A percentile compares a stretch with the other conserved stretches of the same genome.
Conservation (phyloP, 2,888 invertebrate species). For the Acleris cristana region DNA sequence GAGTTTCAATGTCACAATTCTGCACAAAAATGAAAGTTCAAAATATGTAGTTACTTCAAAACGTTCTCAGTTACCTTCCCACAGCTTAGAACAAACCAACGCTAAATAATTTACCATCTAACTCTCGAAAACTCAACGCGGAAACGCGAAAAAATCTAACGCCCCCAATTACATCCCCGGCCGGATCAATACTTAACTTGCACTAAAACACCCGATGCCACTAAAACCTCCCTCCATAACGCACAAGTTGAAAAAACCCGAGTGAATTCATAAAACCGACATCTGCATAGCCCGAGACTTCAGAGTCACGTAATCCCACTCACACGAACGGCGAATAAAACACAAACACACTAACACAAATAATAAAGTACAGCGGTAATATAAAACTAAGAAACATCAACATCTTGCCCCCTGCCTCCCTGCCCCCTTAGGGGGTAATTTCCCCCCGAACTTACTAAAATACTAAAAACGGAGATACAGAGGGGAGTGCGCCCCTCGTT, state of each 20-base stretch:
- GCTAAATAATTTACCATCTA: background rate
- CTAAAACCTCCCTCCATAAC: slow-evolving; percentile 26
- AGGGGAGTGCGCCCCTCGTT: slow-evolving; percentile 65
- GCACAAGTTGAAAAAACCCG: slow-evolving; percentile 45
- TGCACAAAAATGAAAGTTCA: no score
- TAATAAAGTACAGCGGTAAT: slow-evolving; percentile 83
- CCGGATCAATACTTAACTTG: slow-evolving; percentile 34
- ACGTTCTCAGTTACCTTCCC: background rate
- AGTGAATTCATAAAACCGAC: slow-evolving; percentile 57
- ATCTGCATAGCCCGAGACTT: slow-evolving; percentile 72
- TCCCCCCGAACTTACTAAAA: slow-evolving; percentile 83
- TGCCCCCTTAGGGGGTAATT: slow-evolving; percentile 68
- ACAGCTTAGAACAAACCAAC: background rate
- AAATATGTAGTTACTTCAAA: background rate
- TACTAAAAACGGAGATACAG: slow-evolving; percentile 84
- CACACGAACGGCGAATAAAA: slow-evolving; percentile 53
- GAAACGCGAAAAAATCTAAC: slow-evolving; percentile 5
- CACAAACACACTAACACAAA: slow-evolving; percentile 73
- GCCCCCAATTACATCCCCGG: slow-evolving; percentile 17
- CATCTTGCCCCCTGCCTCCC: slow-evolving; percentile 70
- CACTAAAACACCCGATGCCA: slow-evolving; percentile 34
- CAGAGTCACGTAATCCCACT: slow-evolving; percentile 52
- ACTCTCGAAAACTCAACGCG: background rate
- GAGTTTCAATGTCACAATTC: no score
- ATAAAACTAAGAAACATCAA: slow-evolving; percentile 85